phyloP scores from a whole-genome alignment of 2,113 vertebrate species.

The Daphoenositta chrysoptera region DNA sequence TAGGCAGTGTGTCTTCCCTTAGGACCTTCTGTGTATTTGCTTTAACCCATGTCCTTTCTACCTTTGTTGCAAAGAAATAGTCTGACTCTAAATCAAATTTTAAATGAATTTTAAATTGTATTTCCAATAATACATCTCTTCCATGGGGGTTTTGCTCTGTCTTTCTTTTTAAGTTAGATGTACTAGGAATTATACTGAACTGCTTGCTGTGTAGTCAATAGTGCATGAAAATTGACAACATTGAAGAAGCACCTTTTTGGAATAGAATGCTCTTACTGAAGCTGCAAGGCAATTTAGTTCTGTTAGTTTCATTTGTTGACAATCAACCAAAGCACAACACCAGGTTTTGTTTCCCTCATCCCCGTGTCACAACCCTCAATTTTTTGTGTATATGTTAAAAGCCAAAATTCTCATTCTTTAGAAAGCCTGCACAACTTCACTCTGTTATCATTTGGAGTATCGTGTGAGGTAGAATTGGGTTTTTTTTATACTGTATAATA shows the following conservation, averaged over 20 bases:
- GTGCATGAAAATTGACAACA: neutral
- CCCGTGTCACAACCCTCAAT: neutral
- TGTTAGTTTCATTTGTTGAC: neutral
- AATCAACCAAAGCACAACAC: neutral
- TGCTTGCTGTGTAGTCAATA: neutral
- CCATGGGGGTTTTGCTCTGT: neutral
- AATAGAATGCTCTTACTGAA: neutral
- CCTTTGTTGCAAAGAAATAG: neutral
- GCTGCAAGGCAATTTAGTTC: neutral
- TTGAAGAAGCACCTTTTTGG: neutral
- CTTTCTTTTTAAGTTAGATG: neutral
- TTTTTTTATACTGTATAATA: neutral
- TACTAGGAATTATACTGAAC: neutral
- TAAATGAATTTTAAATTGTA: neutral
- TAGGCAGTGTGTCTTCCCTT: neutral
- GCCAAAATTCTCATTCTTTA: neutral
- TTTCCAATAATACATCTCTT: neutral
- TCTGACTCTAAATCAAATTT: neutral
- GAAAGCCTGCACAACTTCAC: neutral
- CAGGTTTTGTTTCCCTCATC: neutral
- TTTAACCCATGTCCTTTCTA: neutral
- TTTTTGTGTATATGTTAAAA: neutral
- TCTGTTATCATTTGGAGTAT: neutral
- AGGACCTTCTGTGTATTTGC: neutral
- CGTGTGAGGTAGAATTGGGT: accelerated